Base-by-base conservation (phyloP, 2,113 vertebrate genomes). In the Carollia perspicillata region DNA sequence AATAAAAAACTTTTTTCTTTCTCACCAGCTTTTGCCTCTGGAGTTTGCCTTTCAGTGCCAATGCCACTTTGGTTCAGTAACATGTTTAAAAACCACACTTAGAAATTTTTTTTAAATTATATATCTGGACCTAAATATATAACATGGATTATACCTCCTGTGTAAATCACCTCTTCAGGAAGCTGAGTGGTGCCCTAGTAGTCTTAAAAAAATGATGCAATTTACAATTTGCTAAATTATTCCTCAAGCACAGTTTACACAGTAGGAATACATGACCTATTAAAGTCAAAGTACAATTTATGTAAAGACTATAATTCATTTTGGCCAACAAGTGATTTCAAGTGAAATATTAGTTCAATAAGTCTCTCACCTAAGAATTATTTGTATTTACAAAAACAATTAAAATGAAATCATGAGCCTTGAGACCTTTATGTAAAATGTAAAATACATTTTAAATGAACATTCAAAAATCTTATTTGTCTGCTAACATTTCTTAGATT, bases 141-240 rank as follows among this genome's bases (percentile, higher is more conserved):
- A 95, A 60, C 9, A 86, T 30, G 4, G 14, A 28, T 87, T 94
- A 75, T 68, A 23, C 77, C 47, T 89, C 42, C 49, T 60, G 12
- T 78, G 23, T 85, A 95, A 65, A 87, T 72, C 9, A 6, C 11
- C 33, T 55, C 55, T 81, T 94, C 26, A 55, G 16, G 10, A 60
- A 79, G 9, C 26, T 58, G 11, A 93, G 33, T n/a, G 35, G 26
- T 60, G 33, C 8, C 53, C 74, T 69, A 18, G 3, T 14, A 55
- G 68, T 69, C 37, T 77, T 83, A 16, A 95, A 63, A 84, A 51
- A n/a, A 83, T 79, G 90, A 87, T 35, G 28, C 40, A 92, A 47
- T 60, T 86, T 78, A 81, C 22, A 63, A 75, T 40, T 60, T 87
- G 58, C 63, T 55, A 69, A 75, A n/a, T 92, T 95, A 89, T 92